These are phyloP conservation scores for Syritta pipiens DNA, from an alignment of 2,888 invertebrate species.

Conservation along the genomic window DNA sequence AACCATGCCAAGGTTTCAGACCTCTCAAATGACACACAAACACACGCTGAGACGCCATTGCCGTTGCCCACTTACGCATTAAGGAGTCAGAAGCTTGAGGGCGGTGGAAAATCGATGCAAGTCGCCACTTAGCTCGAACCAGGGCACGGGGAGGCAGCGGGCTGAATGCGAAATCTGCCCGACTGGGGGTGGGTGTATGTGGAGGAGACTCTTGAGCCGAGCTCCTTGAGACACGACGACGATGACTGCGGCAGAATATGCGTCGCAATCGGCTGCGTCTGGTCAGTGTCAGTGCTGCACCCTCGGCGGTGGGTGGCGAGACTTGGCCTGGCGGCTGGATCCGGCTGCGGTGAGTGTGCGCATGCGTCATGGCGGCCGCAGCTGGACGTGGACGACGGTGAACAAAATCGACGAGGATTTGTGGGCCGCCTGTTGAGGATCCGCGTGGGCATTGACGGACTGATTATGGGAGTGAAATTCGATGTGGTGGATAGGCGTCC, in stretches of 20 bases:
- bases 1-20: conserved; percentile 65
- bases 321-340: no score
- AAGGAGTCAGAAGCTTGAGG: conserved; percentile 39
- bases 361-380: no score
- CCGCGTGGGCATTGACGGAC: no score
- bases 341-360: no score
- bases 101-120: conserved; percentile 59
- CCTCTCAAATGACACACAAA: conserved; percentile 41
- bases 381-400: no score
- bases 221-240: conserved; percentile 1
- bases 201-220: background rate
- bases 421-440: no score
- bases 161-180: no score
- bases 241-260: conserved; percentile 26
- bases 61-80: conserved; percentile 47
- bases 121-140: conserved; percentile 54
- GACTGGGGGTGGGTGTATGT: background rate
- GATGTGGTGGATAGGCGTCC: no score
- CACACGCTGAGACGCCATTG: conserved; percentile 12
- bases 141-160: conserved; percentile 6
- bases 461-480: no score
- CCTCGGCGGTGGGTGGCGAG: no score
- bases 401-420: no score
- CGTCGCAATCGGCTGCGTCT: conserved; percentile 38
- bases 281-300: conserved; percentile 46